These are phyloP conservation scores for Synanthedon myopaeformis DNA, from an alignment of 2,888 invertebrate genomes.

Conservation along the genomic window DNA sequence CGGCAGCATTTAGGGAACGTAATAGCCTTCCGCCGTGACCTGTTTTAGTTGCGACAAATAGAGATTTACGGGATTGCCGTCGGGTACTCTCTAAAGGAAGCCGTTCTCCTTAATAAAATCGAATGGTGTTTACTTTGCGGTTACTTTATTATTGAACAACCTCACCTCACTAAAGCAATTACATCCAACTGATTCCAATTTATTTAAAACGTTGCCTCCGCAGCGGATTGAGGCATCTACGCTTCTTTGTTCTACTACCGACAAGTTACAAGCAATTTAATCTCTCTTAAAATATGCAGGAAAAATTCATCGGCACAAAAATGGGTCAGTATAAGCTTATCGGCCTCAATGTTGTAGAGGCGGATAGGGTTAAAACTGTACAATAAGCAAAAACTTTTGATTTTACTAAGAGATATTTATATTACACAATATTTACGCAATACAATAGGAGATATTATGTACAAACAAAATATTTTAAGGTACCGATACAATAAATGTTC, in stretches of 20 bases:
- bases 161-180: not conserved
- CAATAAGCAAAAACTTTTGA: not conserved
- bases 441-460: no score
- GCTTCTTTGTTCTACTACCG: slow-evolving; percentile 10
- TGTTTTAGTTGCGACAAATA: slow-evolving; percentile 70
- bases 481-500: no score
- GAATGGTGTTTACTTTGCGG: slow-evolving; percentile 56
- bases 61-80: slow-evolving; percentile 65
- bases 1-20: slow-evolving; percentile 68
- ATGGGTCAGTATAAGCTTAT: slow-evolving; percentile 6
- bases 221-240: not conserved
- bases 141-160: slow-evolving; percentile 20
- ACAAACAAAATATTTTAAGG: no score
- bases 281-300: slow-evolving; percentile 46
- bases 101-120: slow-evolving; percentile 55
- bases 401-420: no score
- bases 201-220: not conserved
- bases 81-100: slow-evolving; percentile 46
- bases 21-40: slow-evolving; percentile 68
- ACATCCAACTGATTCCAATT: not conserved
- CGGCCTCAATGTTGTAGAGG: not conserved
- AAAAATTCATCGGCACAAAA: slow-evolving; percentile 33
- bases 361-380: not conserved
- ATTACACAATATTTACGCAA: no score
- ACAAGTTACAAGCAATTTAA: slow-evolving; percentile 55